Base-by-base conservation (phyloP, 2,113 vertebrate species). In the Gnathonemus echidnorhynchus region DNA sequence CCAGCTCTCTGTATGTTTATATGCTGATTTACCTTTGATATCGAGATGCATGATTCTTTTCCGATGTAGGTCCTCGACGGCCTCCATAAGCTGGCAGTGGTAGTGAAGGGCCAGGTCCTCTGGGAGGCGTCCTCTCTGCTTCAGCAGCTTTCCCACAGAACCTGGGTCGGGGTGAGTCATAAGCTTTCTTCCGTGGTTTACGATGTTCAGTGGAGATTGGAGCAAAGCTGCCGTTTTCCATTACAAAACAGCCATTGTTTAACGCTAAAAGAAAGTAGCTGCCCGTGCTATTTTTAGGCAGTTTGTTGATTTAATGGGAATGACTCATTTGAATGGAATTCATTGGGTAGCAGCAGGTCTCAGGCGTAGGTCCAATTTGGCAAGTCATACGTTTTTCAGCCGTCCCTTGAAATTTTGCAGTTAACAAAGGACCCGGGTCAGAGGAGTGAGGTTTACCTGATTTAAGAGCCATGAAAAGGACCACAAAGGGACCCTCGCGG, bases 401-500 rank as follows among this genome's bases (percentile, higher is more conserved):
- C 45, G 9, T 11, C 84, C 46, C 45, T 1, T 50, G 46, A 10
- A 50, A n/a, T 49, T 87, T 19, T 53, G 17, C 48, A 17, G 48
- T 49, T 52, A 24, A 50, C 24, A 53, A 46, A 85, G 49, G 50
- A 7, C 31, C 31, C 1, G 15, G 24, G 31, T 31, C 1, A 15
- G 50, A 50, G 15, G 50, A 31, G 2, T 39, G 86, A 42, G 70
- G 13, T 91, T 95, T 91, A 99, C 98, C 97, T 94, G 97, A 97
- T 91, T 98, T 97, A 19, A 98, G 92, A 90, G 98, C 97, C 97
- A 99, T 99, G 94, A 99, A 99, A 90, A 99, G 97, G 42, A 97
- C 95, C 1, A 99, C 90, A 94, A 96, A 98, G 3, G 94, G 95
- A 0, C 97, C 98, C 87, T 99, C 98, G 88, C 96, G 97, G 91